These are phyloP conservation scores for Mallotus villosus DNA, from an alignment of 2,797 vertebrate species.

Conservation along the genomic window DNA sequence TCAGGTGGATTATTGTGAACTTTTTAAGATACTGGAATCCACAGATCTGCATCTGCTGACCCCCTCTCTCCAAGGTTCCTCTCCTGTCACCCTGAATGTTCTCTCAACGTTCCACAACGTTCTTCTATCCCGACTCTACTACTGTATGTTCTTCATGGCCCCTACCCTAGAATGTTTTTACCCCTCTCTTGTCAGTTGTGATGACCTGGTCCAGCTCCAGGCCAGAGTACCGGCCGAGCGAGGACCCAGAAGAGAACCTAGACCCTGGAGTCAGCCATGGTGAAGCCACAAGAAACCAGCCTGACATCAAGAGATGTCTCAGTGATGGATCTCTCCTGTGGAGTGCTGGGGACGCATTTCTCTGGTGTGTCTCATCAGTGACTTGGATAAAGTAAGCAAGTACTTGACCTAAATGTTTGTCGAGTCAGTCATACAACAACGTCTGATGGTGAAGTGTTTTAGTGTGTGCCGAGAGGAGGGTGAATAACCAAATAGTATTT, in stretches of 20 bases:
- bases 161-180: background rate
- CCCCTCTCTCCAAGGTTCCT: constrained; percentile 42
- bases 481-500: constrained; percentile 42
- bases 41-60: constrained; percentile 70
- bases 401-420: background rate
- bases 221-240: background rate
- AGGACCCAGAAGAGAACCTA: background rate
- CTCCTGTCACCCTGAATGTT: background rate
- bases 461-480: constrained; percentile 14
- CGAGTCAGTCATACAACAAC: background rate
- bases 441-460: constrained; percentile 8
- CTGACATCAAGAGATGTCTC: background rate
- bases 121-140: background rate
- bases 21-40: constrained; percentile 62
- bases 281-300: background rate
- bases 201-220: background rate
- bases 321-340: background rate
- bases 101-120: background rate
- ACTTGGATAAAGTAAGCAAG: background rate
- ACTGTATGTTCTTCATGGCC: background rate
- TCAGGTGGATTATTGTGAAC: constrained; percentile 51
- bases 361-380: background rate
- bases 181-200: constrained; percentile 3
- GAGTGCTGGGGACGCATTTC: background rate
- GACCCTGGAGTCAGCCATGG: background rate